Base-by-base conservation (phyloP, 2,888 invertebrate genomes). In the Orthosia gothica region DNA sequence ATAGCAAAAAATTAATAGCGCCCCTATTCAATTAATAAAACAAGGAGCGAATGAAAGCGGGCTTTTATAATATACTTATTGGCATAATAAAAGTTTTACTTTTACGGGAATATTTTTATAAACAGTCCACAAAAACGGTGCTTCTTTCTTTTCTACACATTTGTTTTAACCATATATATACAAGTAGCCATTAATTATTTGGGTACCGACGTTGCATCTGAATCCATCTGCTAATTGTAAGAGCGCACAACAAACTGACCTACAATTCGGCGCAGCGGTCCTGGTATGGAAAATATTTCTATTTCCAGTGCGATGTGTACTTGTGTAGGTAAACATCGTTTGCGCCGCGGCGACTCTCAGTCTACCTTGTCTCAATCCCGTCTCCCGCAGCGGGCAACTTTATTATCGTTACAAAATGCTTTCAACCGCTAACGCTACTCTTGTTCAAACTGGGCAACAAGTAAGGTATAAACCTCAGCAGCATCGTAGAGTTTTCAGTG, bases 271-370 rank as follows among this genome's bases (percentile, higher is more conserved):
- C 49, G 50, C 61, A 65, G 63, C 65, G 57, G 32, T 70, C 52
- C 59, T 65, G 40, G 68, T 75, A 83, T 83, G 75, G 77, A 82
- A 77, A 85, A 82, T 85, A 84, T 85, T 83, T 85, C 50, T 78
- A 83, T 83, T 83, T 74, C 59, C 55, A 81, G 68, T 67, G 68
- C 68, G 69, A 50, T 59, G 72, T 74, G 73, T 82, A 75, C 69
- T 72, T 76, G 74, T 79, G 69, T 77, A 65, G 73, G 77, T 85
- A 85, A 84, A 84, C 81, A 84, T 81, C 83, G 84, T 84, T 85
- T 83, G 83, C 62, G 81, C 50, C 61, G 70, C 54, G 85, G 86
- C 76, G 84, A 83, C 84, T 72, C 78, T 72, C 67, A 63, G 86
- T 84, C 86, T 84, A 78, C 76, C 81, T 74, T 70, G 68, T 78